phyloP scores from a whole-genome alignment of 2,888 invertebrate species.

The Chelonus formosanus region DNA sequence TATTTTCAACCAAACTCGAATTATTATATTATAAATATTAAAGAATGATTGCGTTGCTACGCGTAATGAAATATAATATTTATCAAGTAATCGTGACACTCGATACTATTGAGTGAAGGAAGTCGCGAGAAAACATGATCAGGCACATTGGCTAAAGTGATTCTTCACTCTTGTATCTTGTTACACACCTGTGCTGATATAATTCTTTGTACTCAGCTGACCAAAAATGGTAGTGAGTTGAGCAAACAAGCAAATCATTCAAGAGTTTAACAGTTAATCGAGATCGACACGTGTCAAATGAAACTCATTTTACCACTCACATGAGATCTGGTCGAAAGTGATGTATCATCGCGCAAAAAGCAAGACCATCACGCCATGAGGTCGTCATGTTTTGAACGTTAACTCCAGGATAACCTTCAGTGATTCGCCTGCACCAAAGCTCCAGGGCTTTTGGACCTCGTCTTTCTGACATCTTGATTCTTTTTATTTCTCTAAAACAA shows the following conservation, averaged over 20 bases:
- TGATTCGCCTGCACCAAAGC: slow-evolving; percentile 89
- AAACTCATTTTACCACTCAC: slow-evolving; percentile 69
- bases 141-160: slow-evolving; percentile 8
- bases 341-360: slow-evolving; percentile 96
- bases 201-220: neutral
- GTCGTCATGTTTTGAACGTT: slow-evolving; percentile 94
- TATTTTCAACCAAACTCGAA: too few species aligned
- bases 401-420: slow-evolving; percentile 89
- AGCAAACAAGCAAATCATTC: too few species aligned
- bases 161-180: slow-evolving; percentile 10
- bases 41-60: slow-evolving; percentile 14
- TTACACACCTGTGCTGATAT: slow-evolving; percentile 14
- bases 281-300: slow-evolving; percentile 12
- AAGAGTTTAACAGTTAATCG: slow-evolving; percentile 16
- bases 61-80: slow-evolving; percentile 20
- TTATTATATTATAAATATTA: neutral
- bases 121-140: slow-evolving; percentile 7
- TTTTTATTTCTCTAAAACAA: neutral
- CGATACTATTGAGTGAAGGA: slow-evolving; percentile 5
- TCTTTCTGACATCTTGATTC: slow-evolving; percentile 76
- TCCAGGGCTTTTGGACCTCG: slow-evolving; percentile 91
- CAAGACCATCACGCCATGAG: slow-evolving; percentile 93
- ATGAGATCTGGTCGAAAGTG: slow-evolving; percentile 95
- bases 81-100: slow-evolving; percentile 19
- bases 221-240: too few species aligned